Conservation (phyloP, 1,140 invertebrate species). For the Papilio xuthus region DNA sequence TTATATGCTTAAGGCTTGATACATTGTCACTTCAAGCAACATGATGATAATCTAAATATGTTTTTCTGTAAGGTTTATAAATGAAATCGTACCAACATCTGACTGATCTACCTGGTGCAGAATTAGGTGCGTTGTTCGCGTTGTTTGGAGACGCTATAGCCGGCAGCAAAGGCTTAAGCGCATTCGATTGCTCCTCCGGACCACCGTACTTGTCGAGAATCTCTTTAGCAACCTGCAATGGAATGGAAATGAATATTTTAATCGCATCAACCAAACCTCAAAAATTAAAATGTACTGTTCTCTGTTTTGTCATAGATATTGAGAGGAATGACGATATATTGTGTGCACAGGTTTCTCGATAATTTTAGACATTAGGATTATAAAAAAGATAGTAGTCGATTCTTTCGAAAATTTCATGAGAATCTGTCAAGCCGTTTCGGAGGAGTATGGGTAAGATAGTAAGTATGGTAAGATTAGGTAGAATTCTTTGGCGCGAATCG, state of each 20-base stretch:
- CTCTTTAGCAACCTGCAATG: constrained; percentile 87
- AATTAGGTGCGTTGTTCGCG: constrained; percentile 54
- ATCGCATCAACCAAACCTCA: background rate
- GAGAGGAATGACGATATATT: no score
- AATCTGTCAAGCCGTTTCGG: no score
- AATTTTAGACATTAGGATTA: no score
- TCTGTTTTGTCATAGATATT: no score
- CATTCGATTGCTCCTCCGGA: constrained; percentile 69
- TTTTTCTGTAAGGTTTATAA: constrained; percentile 27
- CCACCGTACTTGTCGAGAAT: constrained; percentile 93
- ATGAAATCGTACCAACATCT: constrained; percentile 40
- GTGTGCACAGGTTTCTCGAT: no score
- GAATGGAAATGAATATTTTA: background rate
- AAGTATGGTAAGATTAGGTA: no score
- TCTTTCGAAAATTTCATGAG: no score
- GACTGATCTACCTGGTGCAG: constrained; percentile 58
- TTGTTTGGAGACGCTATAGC: constrained; percentile 58
- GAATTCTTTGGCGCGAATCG: no score
- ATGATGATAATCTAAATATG: constrained; percentile 38
- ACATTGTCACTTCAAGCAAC: background rate
- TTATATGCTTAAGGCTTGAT: no score
- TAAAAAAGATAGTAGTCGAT: no score
- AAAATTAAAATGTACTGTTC: no score
- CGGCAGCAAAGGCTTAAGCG: constrained; percentile 62
- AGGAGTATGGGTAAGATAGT: no score